Base-by-base conservation (phyloP, 2,888 invertebrate genomes). In the Eurytoma adleriae region DNA sequence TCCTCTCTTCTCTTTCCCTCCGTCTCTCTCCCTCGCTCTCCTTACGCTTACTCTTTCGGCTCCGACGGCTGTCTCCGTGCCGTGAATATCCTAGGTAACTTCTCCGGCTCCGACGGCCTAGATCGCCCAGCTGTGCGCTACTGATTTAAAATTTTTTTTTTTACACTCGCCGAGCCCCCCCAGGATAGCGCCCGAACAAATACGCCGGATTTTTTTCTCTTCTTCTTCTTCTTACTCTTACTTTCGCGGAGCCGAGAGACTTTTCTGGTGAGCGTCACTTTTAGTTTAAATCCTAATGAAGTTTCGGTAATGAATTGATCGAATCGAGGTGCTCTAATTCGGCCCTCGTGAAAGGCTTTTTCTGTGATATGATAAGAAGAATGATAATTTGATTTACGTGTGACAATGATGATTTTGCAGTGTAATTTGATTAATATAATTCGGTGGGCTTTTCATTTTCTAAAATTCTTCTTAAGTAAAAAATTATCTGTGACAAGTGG, bases 41-140 rank as follows among this genome's bases (percentile, higher is more conserved):
- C 14, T 54, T 52, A 27, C 18, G 18, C 71, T 61, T 20, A 48
- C 57, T 70, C 57, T 16, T 27, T 67, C 67, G 18, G n/a, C n/a
- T 54, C 54, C 16, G 12, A 7, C 12, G 71, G 48, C 70, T 59
- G 62, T 50, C 50, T 74, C 61, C 84, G 83, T 83, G 82, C 83
- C 68, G 69, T 81, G 83, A 84, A 84, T 84, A 83, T 61, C 68
- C 52, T 24, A 24, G 48, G 56, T n/a, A 57, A 10, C n/a, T n/a
- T 16, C 56, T n/a, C n/a, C 56, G 56, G 14, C 56, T n/a, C 18
- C 18, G 18, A 7, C 56, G n/a, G 64, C 64, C 27, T 40, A 59
- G 20, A 20, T n/a, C 18, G 56, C 3, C 30, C 12, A 5, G 13
- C 56, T 24, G 50, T 14, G 20, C 18, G 14, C 66, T 66, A 50